Evolutionary conservation across 2,797 vertebrate genomes (phyloP).

Genomic region (Nasua narica): DNA sequence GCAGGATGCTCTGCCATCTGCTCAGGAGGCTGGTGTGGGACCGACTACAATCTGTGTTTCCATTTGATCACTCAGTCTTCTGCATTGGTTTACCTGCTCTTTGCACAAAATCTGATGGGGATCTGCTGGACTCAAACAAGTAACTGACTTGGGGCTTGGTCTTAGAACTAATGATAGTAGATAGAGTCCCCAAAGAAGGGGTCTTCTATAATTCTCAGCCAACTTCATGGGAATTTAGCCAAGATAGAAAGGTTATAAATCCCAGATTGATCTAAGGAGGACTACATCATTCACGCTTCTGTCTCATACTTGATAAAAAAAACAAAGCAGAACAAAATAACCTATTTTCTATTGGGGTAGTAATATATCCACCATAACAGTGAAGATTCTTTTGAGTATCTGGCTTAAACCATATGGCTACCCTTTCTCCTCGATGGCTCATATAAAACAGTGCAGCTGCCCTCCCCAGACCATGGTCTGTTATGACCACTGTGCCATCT

Average conservation of each 20-base stretch:
- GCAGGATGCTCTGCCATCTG: not conserved
- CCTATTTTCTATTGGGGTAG: not conserved
- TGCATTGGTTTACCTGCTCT: not conserved
- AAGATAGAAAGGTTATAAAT: not conserved
- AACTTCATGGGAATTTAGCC: not conserved
- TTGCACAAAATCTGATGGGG: not conserved
- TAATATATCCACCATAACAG: not conserved
- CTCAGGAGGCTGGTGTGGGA: not conserved
- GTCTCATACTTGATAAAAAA: not conserved
- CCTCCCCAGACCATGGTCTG: not conserved
- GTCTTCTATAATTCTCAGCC: not conserved
- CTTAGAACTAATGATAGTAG: not conserved
- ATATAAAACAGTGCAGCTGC: not conserved
- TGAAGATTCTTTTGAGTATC: not conserved
- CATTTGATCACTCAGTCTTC: not conserved
- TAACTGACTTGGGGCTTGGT: not conserved
- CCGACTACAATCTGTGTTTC: not conserved
- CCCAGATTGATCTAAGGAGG: not conserved
- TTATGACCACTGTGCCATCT: not conserved
- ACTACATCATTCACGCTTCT: not conserved
- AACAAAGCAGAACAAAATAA: not conserved
- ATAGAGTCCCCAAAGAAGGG: not conserved
- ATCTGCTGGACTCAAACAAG: slow-evolving; percentile 17
- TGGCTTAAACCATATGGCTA: not conserved
- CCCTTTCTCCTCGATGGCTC: not conserved